Evolutionary conservation across 2,113 vertebrate genomes (phyloP).

Genomic region (Tricholaema leucomelas): DNA sequence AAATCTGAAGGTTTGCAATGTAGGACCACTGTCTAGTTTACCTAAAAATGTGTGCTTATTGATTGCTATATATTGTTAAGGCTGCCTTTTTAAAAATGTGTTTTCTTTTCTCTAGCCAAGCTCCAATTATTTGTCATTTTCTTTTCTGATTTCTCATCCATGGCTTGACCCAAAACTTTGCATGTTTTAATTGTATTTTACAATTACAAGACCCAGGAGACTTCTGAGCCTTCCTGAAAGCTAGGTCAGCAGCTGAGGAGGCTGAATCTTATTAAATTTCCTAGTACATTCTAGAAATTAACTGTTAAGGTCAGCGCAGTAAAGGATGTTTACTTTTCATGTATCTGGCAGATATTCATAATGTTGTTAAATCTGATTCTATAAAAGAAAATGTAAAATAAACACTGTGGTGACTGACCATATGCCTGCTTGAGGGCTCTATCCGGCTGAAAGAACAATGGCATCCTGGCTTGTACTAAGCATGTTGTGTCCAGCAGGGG

Average conservation of each 20-base stretch:
- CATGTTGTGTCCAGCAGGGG: too few relatives aligned
- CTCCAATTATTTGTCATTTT: background rate
- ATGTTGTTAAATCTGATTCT: background rate
- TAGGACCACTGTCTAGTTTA: background rate
- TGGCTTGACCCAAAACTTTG: background rate
- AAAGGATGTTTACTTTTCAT: background rate
- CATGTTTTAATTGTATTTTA: slow-evolving; percentile 56
- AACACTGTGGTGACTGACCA: background rate
- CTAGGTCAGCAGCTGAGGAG: slow-evolving; percentile 32
- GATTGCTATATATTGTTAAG: background rate
- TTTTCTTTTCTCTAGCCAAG: background rate
- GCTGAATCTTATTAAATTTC: slow-evolving; percentile 51
- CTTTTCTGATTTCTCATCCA: background rate
- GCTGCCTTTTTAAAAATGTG: too few relatives aligned
- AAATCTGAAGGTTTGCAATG: background rate
- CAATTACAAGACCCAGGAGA: slow-evolving; percentile 58
- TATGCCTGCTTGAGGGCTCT: background rate
- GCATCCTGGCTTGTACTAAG: too few relatives aligned
- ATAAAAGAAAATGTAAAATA: background rate
- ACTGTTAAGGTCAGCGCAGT: slow-evolving; percentile 16
- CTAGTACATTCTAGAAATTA: background rate
- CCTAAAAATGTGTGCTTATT: background rate
- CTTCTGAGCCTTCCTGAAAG: background rate
- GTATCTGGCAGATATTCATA: background rate
- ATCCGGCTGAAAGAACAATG: background rate